phyloP scores from a whole-genome alignment of 2,888 invertebrate genomes.

The Agrypnus murinus region DNA sequence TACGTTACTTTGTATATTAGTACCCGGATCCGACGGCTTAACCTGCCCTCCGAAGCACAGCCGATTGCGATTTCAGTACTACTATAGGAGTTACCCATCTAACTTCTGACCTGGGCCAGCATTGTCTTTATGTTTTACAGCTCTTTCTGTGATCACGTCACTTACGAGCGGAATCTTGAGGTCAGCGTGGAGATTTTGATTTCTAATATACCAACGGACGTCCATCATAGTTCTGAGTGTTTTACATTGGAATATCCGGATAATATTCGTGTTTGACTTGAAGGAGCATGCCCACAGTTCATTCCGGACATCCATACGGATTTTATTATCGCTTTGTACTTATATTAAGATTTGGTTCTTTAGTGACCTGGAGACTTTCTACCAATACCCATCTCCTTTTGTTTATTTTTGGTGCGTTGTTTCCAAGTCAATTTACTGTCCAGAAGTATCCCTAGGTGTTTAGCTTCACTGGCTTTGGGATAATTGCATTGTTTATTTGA shows the following conservation, averaged over 20 bases:
- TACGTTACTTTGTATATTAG: no score
- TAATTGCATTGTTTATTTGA: not conserved
- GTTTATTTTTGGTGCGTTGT: not conserved
- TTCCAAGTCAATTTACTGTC: constrained; percentile 2
- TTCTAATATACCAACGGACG: not conserved
- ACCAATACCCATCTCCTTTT: not conserved
- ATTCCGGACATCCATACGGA: not conserved
- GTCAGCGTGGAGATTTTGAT: constrained; percentile 1
- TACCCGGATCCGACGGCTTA: no score
- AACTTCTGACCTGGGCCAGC: no score
- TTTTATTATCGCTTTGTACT: not conserved
- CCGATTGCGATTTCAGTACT: no score
- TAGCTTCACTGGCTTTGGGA: not conserved
- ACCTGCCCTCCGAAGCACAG: no score
- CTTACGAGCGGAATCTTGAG: constrained; percentile 5
- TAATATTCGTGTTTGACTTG: not conserved
- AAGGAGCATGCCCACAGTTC: not conserved
- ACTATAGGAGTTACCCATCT: no score
- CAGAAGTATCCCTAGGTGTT: not conserved
- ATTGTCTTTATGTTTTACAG: not conserved
- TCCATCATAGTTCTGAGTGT: not conserved
- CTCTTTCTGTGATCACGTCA: not conserved
- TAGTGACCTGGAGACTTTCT: not conserved
- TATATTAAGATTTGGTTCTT: not conserved
- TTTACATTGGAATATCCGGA: not conserved